A percentile compares a stretch with the other conserved stretches of the same genome.
phyloP scores from a whole-genome alignment of 2,888 invertebrate species.

The Crossocerus cetratus region DNA sequence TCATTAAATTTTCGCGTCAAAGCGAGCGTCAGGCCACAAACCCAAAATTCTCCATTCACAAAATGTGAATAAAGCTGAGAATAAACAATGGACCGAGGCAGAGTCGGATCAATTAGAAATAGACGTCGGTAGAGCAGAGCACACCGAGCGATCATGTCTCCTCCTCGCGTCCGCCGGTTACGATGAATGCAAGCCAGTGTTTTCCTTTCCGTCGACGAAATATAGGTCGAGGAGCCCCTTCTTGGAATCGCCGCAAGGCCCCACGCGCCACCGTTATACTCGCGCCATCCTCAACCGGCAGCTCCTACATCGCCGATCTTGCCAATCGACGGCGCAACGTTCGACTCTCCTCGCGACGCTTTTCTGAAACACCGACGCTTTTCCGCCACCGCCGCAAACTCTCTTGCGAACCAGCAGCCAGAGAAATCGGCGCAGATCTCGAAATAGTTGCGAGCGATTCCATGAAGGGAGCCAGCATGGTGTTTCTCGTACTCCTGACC shows the following conservation, averaged over 20 bases:
- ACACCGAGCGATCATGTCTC: not conserved
- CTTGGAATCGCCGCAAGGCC: slow-evolving; percentile 43
- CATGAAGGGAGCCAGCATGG: too few relatives aligned
- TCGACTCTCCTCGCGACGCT: too few relatives aligned
- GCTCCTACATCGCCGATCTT: slow-evolving; percentile 8
- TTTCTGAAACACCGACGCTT: too few relatives aligned
- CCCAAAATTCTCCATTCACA: not conserved
- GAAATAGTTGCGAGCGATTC: too few relatives aligned
- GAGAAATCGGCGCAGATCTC: too few relatives aligned
- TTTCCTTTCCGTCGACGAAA: slow-evolving; percentile 38
- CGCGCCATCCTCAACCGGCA: slow-evolving; percentile 29
- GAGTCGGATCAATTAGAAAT: slow-evolving; percentile 8
- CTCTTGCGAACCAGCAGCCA: too few relatives aligned
- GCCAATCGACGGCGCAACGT: too few relatives aligned
- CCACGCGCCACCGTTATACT: slow-evolving; percentile 9
- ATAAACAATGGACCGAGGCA: not conserved
- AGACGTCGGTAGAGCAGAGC: not conserved
- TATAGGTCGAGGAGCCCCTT: slow-evolving; percentile 51
- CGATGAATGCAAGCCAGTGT: slow-evolving; percentile 38
- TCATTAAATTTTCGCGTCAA: slow-evolving; percentile 16
- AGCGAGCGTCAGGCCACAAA: slow-evolving; percentile 9
- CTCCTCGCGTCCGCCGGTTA: slow-evolving; percentile 12
- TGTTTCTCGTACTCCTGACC: slow-evolving; percentile 37
- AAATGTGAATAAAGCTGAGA: not conserved
- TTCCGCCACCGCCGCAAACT: too few relatives aligned